Evolutionary conservation across 2,113 vertebrate genomes (phyloP), one percentile per base, ranked within the genome.

Genomic region (Nestor notabilis): DNA sequence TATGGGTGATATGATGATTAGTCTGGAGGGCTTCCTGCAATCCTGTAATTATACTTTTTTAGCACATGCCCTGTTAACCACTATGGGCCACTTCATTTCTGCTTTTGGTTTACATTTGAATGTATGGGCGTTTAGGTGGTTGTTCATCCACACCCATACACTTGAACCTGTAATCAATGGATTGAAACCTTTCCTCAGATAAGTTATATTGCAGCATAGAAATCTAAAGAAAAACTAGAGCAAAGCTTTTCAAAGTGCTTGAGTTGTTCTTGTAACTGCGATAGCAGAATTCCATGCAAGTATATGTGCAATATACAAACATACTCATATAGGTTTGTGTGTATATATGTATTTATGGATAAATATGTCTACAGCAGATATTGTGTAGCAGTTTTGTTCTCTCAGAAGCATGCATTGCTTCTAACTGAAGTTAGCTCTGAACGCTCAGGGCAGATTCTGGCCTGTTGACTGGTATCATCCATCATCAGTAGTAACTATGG

Each of bases 391-490:
- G 17, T 86, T 90, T 80, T 78, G 11, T 18, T 39, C 35, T 74
- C 83, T 84, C 35, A 76, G 55, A 87, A 66, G 6, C 16, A 37
- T 13, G 29, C 2, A 1, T 20, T 7, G 2, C 39, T 81, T 89
- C 47, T 63, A 37, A 55, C 29, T 89, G 55, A 83, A 89, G 61
- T 56, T 93, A 75, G 10, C 10, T 44, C 7, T 61, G 56, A 89
- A 69, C 47, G n/a, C 24, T 91, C 35, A 49, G 80, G 86, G 85
- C 29, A 41, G 82, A 92, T 91, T 78, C 65, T 87, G 55, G 76
- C 64, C 80, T 92, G 94, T 81, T 96, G 94, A 49, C 31, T 92
- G 65, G 25, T 78, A 61, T 91, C 44, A 91, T 96, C 86, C 56
- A 52, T 96, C 90, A 95, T 61, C 69, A 85, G 21, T 19, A 27